Evolutionary conservation across 2,797 vertebrate species (phyloP), one percentile per base, ranked within the genome.

Genomic region (Clangula hyemalis): DNA sequence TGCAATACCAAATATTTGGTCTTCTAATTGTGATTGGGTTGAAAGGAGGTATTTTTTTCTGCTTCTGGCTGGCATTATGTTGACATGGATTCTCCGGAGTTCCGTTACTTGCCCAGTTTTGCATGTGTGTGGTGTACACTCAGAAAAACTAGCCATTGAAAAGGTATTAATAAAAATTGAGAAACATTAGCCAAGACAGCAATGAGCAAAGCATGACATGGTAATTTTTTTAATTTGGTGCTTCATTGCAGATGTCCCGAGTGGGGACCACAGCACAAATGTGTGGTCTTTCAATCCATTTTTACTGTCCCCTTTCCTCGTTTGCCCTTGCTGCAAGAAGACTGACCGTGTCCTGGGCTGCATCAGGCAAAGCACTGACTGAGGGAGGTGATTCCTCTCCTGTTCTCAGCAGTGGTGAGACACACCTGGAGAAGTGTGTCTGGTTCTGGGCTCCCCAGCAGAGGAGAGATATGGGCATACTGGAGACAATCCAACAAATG

Each of bases 231-330:
- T 56, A 69, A 38, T n/a, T 17, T 76, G 27, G 12, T 34, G 20
- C 18, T 77, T 77, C 28, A 14, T n/a, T 77, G 57, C 24, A 30
- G 65, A 45, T 47, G 24, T 36, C 38, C 22, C 6, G 27, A 89
- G 11, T 9, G 9, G 34, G 73, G 83, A 54, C 43, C 19, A 39
- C 32, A 62, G 32, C 34, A 36, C 13, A 12, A 27, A 15, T 0
- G 0, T 11, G 32, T 1, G 18, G 25, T 47, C 30, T 41, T 85
- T 39, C 54, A 22, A 8, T 43, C 28, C 6, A 5, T 45, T 65
- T 20, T 22, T 65, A 39, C 41, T 11, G 38, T 64, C 56, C 47
- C 24, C 16, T 25, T 38, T 91, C 34, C 75, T 81, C 20, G 27
- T 39, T 24, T 57, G 32, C 30, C 54, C 30, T 57, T 57, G 30